Conservation (phyloP, 2,797 vertebrate genomes). For the Pteropus rufus region DNA sequence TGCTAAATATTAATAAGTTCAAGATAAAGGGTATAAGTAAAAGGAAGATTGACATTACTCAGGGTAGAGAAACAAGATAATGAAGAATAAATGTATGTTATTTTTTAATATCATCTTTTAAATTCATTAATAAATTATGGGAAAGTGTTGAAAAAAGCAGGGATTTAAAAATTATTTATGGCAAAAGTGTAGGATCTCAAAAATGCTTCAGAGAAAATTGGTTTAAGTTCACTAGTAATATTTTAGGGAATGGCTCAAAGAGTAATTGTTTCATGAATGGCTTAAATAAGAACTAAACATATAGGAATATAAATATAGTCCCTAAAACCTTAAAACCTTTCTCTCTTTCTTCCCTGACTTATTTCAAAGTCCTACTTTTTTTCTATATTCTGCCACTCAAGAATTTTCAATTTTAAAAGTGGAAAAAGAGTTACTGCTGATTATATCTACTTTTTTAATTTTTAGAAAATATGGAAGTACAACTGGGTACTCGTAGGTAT, state of each 20-base stretch:
- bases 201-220: slow-evolving; percentile 33
- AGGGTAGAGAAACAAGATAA: not conserved
- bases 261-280: not conserved
- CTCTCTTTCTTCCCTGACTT: not conserved
- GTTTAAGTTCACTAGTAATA: not conserved
- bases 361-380: not conserved
- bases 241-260: not conserved
- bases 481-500: not conserved
- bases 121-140: slow-evolving; percentile 1
- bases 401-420: slow-evolving; percentile 36
- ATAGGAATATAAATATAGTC: not conserved
- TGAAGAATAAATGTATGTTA: not conserved
- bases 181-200: slow-evolving; percentile 24
- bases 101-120: slow-evolving; percentile 40
- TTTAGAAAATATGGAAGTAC: not conserved
- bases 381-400: not conserved
- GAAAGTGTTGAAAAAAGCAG: not conserved
- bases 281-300: not conserved
- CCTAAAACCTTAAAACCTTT: not conserved
- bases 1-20: slow-evolving; percentile 33
- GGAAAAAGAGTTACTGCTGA: not conserved
- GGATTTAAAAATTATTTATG: slow-evolving; percentile 28
- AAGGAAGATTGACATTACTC: not conserved
- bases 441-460: not conserved
- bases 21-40: not conserved